phyloP scores from a whole-genome alignment of 2,113 vertebrate species.

The Cisticola juncidis region DNA sequence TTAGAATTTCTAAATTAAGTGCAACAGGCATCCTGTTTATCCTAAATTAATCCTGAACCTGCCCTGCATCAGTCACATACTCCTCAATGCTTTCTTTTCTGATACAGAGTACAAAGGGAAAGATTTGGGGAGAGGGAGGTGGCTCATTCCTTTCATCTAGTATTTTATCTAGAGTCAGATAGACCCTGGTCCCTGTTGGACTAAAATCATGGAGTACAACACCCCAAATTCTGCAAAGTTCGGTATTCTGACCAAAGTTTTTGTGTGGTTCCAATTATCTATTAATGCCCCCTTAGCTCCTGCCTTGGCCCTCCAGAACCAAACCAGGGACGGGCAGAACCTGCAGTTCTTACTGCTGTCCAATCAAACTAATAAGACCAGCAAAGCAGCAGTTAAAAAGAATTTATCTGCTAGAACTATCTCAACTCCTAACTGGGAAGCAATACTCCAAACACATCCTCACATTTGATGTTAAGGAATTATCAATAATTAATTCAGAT shows the following conservation, averaged over 20 bases:
- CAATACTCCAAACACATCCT: neutral
- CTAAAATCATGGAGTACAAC: neutral
- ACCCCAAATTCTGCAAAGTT: neutral
- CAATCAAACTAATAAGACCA: neutral
- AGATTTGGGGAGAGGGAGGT: neutral
- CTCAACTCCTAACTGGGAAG: neutral
- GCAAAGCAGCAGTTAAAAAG: neutral
- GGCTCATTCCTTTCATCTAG: neutral
- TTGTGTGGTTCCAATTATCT: neutral
- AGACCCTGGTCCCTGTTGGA: neutral
- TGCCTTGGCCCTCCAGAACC: neutral
- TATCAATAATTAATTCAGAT: neutral
- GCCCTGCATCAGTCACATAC: neutral
- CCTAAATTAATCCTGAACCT: constrained; percentile 15
- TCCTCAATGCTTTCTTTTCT: neutral
- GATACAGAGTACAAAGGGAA: neutral
- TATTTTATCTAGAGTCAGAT: neutral
- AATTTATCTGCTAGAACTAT: neutral
- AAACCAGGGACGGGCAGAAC: neutral
- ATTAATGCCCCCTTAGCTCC: neutral
- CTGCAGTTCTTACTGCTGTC: neutral
- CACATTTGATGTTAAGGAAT: neutral
- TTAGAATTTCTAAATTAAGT: neutral
- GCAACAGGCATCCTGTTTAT: constrained; percentile 1
- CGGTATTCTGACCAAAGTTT: neutral